Evolutionary conservation across 2,797 vertebrate species (phyloP).

Genomic region (Trachurus trachurus): DNA sequence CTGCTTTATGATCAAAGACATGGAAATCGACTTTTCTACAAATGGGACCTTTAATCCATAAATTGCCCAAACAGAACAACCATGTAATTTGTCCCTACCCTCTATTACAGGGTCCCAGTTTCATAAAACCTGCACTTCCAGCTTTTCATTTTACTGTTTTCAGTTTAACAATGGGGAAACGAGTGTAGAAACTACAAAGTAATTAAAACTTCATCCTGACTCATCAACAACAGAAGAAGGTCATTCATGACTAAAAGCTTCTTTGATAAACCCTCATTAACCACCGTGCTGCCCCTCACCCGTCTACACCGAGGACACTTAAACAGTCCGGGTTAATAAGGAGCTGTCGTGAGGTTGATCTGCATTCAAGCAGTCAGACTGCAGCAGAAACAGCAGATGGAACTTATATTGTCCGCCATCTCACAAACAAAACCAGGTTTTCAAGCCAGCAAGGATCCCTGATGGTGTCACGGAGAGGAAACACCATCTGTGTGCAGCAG

Average conservation of each 20-base stretch:
- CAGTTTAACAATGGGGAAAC: not conserved
- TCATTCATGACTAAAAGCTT: slow-evolving; percentile 1
- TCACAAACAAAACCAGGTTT: slow-evolving; percentile 19
- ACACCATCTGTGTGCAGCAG: slow-evolving; percentile 59
- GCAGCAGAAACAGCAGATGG: slow-evolving; percentile 25
- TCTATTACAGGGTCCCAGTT: too few species aligned
- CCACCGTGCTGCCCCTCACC: not conserved
- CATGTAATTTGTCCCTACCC: too few species aligned
- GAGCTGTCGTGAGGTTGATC: slow-evolving; percentile 7
- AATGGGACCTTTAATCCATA: too few species aligned
- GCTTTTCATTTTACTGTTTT: too few species aligned
- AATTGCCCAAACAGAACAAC: too few species aligned
- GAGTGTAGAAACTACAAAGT: not conserved
- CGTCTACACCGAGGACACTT: slow-evolving; percentile 4
- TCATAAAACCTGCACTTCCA: not conserved
- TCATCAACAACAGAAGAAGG: not conserved
- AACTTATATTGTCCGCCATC: not conserved
- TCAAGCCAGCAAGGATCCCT: slow-evolving; percentile 34
- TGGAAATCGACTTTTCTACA: too few species aligned
- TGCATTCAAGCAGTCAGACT: slow-evolving; percentile 20
- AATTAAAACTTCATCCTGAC: not conserved
- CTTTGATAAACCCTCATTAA: slow-evolving; percentile 25
- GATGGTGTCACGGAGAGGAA: slow-evolving; percentile 52
- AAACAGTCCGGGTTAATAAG: slow-evolving; percentile 22
- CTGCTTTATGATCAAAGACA: too few species aligned